phyloP scores from a whole-genome alignment of 2,888 invertebrate species.

The Philereme vetulata region DNA sequence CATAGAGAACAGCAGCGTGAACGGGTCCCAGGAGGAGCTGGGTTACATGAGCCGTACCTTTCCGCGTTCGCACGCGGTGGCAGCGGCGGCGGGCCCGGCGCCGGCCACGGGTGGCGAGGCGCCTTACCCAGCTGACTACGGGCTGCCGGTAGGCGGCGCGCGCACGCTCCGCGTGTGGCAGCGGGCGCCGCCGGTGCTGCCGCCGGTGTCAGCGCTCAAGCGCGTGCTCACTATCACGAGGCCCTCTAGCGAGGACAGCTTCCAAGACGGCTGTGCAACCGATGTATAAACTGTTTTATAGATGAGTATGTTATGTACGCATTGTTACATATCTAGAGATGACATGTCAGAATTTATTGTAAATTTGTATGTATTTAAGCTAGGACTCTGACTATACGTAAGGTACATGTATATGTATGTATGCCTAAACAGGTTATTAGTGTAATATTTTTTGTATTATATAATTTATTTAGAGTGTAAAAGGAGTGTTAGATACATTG shows the following conservation, averaged over 20 bases:
- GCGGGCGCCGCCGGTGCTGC: conserved; percentile 92
- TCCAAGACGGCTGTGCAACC: conserved; percentile 96
- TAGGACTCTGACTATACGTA: conserved; percentile 64
- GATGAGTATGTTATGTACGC: conserved; percentile 25
- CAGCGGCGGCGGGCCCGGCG: conserved; percentile 51
- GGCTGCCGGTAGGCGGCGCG: conserved; percentile 87
- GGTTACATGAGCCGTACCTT: conserved; percentile 86
- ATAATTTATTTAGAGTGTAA: conserved; percentile 80
- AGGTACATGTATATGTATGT: conserved; percentile 62
- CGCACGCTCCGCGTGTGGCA: conserved; percentile 95
- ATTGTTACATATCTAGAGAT: conserved; percentile 58
- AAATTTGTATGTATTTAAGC: conserved; percentile 58
- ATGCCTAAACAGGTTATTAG: conserved; percentile 68
- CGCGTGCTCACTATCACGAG: conserved; percentile 92
- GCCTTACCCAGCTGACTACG: conserved; percentile 91
- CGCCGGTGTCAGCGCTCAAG: conserved; percentile 93
- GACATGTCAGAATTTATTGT: conserved; percentile 60
- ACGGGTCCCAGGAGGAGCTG: conserved; percentile 84
- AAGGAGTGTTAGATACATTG: conserved; percentile 74
- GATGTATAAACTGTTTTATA: conserved; percentile 86
- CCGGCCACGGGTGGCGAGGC: conserved; percentile 64
- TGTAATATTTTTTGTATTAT: conserved; percentile 82
- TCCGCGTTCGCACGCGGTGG: conserved; percentile 77
- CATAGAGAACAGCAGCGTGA: conserved; percentile 85
- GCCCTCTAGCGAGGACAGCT: conserved; percentile 95